Evolutionary conservation across 2,797 vertebrate species (phyloP).

Genomic region (Melanogrammus aeglefinus): DNA sequence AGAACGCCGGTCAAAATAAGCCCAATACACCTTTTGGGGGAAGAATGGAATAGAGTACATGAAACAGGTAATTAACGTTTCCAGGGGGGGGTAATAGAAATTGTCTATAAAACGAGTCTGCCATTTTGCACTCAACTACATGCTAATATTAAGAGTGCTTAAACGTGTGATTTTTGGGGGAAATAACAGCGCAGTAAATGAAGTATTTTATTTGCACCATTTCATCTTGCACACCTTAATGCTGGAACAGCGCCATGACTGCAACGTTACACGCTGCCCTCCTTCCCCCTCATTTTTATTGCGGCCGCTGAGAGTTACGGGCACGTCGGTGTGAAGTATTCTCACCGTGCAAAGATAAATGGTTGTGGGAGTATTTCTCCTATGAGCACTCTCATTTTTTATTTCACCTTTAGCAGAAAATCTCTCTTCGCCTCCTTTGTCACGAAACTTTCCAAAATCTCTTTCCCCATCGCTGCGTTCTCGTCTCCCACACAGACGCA

Average conservation of each 20-base stretch:
- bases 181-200: slow-evolving; percentile 14
- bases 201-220: slow-evolving; percentile 7
- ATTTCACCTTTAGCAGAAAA: slow-evolving; percentile 52
- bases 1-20: too few species aligned
- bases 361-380: slow-evolving; percentile 33
- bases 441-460: slow-evolving; percentile 52
- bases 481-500: slow-evolving; percentile 40
- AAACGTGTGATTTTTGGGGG: slow-evolving; percentile 13
- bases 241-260: slow-evolving; percentile 42
- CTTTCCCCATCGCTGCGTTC: slow-evolving; percentile 47
- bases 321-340: slow-evolving; percentile 42
- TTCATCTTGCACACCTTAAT: slow-evolving; percentile 34
- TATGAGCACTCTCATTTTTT: slow-evolving; percentile 39
- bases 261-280: slow-evolving; percentile 32
- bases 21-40: background rate
- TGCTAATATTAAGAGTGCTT: slow-evolving; percentile 5
- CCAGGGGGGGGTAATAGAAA: too few species aligned
- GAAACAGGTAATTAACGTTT: background rate
- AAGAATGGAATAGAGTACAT: background rate
- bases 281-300: slow-evolving; percentile 28
- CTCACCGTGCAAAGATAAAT: slow-evolving; percentile 47
- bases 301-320: slow-evolving; percentile 26
- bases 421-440: slow-evolving; percentile 47
- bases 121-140: slow-evolving; percentile 22
- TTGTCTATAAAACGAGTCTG: background rate